Conservation (phyloP, 1,140 invertebrate species). For the Linepithema humile region DNA sequence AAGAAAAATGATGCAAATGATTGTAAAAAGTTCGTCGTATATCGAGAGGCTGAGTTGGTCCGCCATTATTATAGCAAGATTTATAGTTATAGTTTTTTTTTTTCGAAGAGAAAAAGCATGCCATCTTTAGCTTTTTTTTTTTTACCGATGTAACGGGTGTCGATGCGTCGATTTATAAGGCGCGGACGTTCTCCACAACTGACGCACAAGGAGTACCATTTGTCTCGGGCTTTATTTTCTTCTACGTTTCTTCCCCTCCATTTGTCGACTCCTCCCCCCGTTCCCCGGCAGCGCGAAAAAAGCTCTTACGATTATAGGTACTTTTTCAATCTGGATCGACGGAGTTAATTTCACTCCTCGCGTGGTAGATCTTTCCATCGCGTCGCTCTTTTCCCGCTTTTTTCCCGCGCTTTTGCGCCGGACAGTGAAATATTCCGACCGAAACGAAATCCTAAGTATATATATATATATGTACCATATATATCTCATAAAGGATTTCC, state of each 20-base stretch:
- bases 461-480: not conserved
- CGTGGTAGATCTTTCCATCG: conserved; percentile 46
- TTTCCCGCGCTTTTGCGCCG: conserved; percentile 27
- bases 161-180: conserved; percentile 63
- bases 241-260: conserved; percentile 24
- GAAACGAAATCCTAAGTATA: conserved; percentile 23
- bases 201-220: conserved; percentile 65
- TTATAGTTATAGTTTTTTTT: conserved; percentile 21
- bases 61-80: conserved; percentile 18
- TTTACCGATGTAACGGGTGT: conserved; percentile 44
- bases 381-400: not conserved
- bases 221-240: conserved; percentile 65
- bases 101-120: not conserved
- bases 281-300: conserved; percentile 44
- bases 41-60: not conserved
- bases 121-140: conserved; percentile 33
- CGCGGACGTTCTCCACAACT: conserved; percentile 66
- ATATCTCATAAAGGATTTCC: conserved; percentile 33
- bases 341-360: conserved; percentile 53
- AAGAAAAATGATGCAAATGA: not conserved
- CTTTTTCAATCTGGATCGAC: conserved; percentile 52
- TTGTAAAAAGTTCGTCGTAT: conserved; percentile 14
- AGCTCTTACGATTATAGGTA: conserved; percentile 61
- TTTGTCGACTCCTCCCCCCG: conserved; percentile 31
- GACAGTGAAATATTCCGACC: conserved; percentile 40